Percentiles rank a stretch among this genome's conserved stretches.
These are phyloP conservation scores for Rhagophthalmus giganteus DNA, from an alignment of 2,888 invertebrate genomes.

Conservation along the genomic window DNA sequence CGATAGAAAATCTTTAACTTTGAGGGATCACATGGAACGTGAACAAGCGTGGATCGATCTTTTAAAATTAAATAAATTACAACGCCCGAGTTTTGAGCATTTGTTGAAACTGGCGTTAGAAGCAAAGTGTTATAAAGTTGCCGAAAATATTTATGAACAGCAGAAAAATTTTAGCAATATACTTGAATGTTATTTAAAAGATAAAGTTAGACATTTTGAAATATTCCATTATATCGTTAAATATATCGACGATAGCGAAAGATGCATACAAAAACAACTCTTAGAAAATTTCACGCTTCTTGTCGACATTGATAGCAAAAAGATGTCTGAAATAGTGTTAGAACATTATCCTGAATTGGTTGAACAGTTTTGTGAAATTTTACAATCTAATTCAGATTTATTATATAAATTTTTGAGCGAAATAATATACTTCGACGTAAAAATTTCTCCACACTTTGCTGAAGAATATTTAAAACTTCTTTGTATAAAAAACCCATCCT, in stretches of 20 bases:
- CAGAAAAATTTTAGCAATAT: conserved; percentile 64
- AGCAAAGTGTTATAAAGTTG: conserved; percentile 71
- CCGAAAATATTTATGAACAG: conserved; percentile 69
- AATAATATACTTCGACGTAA: conserved; percentile 53
- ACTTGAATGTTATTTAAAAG: conserved; percentile 68
- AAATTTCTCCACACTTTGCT: conserved; percentile 57
- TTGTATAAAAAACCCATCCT: conserved; percentile 60
- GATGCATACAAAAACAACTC: conserved; percentile 57
- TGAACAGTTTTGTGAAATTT: conserved; percentile 54
- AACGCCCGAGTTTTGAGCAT: conserved; percentile 61
- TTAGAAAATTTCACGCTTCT: conserved; percentile 57
- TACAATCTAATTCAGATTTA: conserved; percentile 54
- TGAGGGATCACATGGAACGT: conserved; percentile 65
- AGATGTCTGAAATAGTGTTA: conserved; percentile 65
- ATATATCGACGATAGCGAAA: conserved; percentile 52
- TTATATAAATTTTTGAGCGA: conserved; percentile 64
- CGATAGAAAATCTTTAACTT: conserved; percentile 41
- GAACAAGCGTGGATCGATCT: conserved; percentile 75
- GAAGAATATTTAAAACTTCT: conserved; percentile 67
- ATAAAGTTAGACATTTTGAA: conserved; percentile 63
- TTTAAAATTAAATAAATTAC: conserved; percentile 63
- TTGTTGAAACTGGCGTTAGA: conserved; percentile 65
- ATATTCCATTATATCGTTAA: conserved; percentile 62
- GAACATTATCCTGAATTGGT: conserved; percentile 59
- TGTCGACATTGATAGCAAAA: conserved; percentile 63